Conservation (phyloP, 92 coral and sea anemone species). For the Siderastrea siderea region DNA sequence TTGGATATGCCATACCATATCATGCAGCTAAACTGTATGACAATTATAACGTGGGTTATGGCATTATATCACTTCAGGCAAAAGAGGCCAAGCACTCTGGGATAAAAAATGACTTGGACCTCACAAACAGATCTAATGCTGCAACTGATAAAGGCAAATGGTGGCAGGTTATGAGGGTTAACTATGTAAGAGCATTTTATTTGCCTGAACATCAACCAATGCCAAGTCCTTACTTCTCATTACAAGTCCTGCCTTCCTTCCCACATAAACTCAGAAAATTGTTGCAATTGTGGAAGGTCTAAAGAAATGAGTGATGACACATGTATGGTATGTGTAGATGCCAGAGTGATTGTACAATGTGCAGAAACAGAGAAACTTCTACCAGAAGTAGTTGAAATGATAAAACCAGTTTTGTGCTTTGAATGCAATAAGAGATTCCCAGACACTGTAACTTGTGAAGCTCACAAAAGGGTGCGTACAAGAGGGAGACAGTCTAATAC, state of each 20-base stretch:
- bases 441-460: not conserved
- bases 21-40: conserved; percentile 47
- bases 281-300: conserved; percentile 36
- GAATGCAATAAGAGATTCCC: conserved; percentile 24
- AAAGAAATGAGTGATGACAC: conserved; percentile 8
- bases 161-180: conserved; percentile 58
- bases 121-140: no score
- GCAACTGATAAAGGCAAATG: conserved; percentile 52
- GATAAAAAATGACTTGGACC: no score
- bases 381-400: not conserved
- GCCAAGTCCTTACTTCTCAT: conserved; percentile 47
- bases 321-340: conserved; percentile 12
- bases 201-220: no score
- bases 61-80: no score
- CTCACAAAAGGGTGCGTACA: not conserved
- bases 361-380: not conserved
- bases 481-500: not conserved
- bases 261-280: conserved; percentile 16
- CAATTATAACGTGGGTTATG: conserved; percentile 44
- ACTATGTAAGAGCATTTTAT: no score
- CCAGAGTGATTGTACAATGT: conserved; percentile 10
- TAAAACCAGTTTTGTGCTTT: conserved; percentile 30
- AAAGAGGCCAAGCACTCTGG: no score
- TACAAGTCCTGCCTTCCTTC: conserved; percentile 37
- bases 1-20: conserved; percentile 65